A percentile compares a stretch with the other conserved stretches of the same genome.
Conservation (phyloP, 2,797 vertebrate genomes). For the Triplophysa yarkandensis region DNA sequence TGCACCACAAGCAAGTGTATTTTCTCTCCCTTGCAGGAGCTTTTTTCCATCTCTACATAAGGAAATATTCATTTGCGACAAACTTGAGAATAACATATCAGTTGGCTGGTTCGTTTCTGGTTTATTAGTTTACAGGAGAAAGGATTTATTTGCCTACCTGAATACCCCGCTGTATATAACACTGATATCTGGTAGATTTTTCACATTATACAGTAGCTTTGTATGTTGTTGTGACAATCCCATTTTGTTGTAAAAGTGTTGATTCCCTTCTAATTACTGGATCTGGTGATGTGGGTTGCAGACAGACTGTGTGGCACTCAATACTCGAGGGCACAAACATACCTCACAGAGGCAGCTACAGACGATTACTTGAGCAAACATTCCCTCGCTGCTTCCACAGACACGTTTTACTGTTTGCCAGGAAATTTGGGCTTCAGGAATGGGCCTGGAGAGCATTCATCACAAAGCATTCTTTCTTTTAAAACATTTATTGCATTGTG, state of each 20-base stretch:
- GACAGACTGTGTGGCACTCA: constrained; percentile 55
- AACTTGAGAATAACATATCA: constrained; percentile 12
- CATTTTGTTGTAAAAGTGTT: constrained; percentile 12
- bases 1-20: neutral
- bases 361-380: constrained; percentile 67
- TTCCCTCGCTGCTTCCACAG: constrained; percentile 66
- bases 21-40: constrained; percentile 10
- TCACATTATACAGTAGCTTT: neutral
- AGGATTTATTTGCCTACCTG: constrained; percentile 7
- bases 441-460: constrained; percentile 54
- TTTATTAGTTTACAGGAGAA: constrained; percentile 22
- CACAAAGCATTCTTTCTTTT: constrained; percentile 16
- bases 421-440: constrained; percentile 55
- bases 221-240: neutral
- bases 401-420: constrained; percentile 68
- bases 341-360: constrained; percentile 55
- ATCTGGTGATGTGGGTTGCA: constrained; percentile 35
- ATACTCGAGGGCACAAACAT: constrained; percentile 35
- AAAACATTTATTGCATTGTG: constrained; percentile 13
- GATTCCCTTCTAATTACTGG: neutral
- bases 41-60: constrained; percentile 8
- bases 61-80: constrained; percentile 28
- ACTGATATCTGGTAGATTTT: neutral
- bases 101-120: constrained; percentile 8
- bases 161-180: constrained; percentile 2